These are phyloP conservation scores for Nesogale talazaci DNA, from an alignment of 2,113 vertebrate species.

Conservation along the genomic window DNA sequence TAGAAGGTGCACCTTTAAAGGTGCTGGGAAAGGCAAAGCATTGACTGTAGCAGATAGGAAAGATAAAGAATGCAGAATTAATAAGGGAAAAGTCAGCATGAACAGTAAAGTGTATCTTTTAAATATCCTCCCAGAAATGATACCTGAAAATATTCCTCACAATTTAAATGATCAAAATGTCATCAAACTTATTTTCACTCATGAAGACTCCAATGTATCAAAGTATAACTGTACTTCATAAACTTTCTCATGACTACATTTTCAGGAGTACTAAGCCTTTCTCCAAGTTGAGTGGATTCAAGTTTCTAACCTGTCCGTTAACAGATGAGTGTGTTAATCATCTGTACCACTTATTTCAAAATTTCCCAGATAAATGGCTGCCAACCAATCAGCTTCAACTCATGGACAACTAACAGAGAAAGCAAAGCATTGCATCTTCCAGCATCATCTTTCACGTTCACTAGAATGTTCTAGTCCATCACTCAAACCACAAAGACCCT, in stretches of 20 bases:
- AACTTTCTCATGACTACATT: not conserved
- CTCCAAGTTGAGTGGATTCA: too few species aligned
- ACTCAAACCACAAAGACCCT: not conserved
- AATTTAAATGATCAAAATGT: not conserved
- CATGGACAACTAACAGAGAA: not conserved
- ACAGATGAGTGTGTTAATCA: too few species aligned
- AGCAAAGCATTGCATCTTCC: not conserved
- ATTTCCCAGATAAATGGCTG: not conserved
- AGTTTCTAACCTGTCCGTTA: too few species aligned
- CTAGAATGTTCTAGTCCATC: not conserved
- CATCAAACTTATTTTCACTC: not conserved
- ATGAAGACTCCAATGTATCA: not conserved
- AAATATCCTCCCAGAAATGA: not conserved
- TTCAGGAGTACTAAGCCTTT: not conserved
- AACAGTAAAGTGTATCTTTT: slow-evolving; percentile 5
- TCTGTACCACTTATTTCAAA: too few species aligned
- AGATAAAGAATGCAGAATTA: not conserved
- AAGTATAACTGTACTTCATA: not conserved
- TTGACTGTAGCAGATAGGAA: too few species aligned
- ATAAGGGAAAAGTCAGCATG: not conserved
- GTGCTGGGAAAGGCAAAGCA: too few species aligned
- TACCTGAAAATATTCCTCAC: not conserved
- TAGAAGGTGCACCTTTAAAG: too few species aligned
- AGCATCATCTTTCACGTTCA: not conserved
- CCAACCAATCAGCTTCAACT: not conserved